phyloP scores from a whole-genome alignment of 1,140 invertebrate species.

The Ctenoplectra terminalis region DNA sequence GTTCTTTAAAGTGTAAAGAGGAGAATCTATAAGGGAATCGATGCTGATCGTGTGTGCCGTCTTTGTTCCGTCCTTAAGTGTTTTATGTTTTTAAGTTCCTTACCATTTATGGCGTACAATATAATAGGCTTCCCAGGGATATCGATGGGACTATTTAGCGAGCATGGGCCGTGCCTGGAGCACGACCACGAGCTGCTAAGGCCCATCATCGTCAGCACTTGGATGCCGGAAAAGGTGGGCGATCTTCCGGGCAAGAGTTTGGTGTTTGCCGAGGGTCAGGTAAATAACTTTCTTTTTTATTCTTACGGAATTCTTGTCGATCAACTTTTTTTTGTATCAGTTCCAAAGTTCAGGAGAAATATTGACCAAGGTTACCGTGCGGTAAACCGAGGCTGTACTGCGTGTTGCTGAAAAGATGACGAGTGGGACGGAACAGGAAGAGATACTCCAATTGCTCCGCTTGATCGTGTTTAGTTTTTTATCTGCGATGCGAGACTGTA shows the following conservation, averaged over 20 bases:
- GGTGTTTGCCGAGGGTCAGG: conserved; percentile 94
- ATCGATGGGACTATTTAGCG: conserved; percentile 83
- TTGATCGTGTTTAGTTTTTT: too few species aligned
- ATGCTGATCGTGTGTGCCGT: conserved; percentile 67
- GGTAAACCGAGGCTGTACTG: too few species aligned
- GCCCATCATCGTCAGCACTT: conserved; percentile 92
- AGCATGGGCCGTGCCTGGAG: conserved; percentile 89
- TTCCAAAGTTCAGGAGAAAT: too few species aligned
- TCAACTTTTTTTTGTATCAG: background rate
- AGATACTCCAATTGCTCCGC: too few species aligned
- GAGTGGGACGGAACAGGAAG: too few species aligned
- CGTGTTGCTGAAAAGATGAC: too few species aligned
- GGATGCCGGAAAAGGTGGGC: conserved; percentile 93
- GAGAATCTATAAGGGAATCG: background rate
- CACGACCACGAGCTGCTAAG: conserved; percentile 92
- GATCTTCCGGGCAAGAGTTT: conserved; percentile 91
- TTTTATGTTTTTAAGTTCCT: conserved; percentile 71
- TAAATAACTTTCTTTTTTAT: conserved; percentile 72
- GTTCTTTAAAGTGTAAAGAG: background rate
- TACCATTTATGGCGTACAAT: conserved; percentile 73
- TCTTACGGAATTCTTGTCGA: too few species aligned
- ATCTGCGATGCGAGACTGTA: too few species aligned
- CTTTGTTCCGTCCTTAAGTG: conserved; percentile 74
- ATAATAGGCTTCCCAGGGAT: conserved; percentile 85
- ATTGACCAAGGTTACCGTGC: too few species aligned